These are phyloP conservation scores for Pavo muticus DNA, from an alignment of 2,113 vertebrate genomes.

Conservation along the genomic window DNA sequence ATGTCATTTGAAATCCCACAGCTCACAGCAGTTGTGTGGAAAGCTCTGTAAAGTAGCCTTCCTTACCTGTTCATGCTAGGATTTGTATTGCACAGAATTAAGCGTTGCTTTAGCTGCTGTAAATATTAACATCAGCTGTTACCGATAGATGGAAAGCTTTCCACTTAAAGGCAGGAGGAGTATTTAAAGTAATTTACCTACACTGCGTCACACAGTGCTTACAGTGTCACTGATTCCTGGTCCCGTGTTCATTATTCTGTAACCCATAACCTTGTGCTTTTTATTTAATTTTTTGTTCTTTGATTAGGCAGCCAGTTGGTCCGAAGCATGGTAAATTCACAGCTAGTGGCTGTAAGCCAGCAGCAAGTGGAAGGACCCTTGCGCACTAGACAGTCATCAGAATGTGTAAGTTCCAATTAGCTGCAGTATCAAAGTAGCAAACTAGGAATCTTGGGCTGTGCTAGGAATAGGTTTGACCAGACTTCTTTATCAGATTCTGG, in stretches of 20 bases:
- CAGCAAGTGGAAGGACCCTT: slow-evolving; percentile 82
- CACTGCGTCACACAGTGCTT: background rate
- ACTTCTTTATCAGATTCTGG: background rate
- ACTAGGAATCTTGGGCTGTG: background rate
- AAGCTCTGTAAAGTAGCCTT: background rate
- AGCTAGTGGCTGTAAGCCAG: slow-evolving; percentile 86
- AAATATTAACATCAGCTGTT: background rate
- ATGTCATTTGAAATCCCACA: background rate
- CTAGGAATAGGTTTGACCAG: background rate
- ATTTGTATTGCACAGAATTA: background rate
- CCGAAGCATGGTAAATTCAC: slow-evolving; percentile 86
- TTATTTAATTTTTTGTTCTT: slow-evolving; percentile 28
- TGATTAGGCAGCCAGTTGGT: slow-evolving; percentile 88
- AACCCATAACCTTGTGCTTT: background rate
- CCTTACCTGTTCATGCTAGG: background rate
- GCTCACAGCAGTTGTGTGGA: background rate
- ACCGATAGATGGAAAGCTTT: background rate
- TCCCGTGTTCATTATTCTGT: background rate
- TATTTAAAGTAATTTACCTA: background rate
- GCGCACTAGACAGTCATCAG: slow-evolving; percentile 89
- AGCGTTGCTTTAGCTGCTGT: background rate
- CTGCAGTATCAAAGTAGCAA: background rate
- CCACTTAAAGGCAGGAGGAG: background rate
- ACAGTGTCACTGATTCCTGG: background rate
- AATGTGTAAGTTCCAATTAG: slow-evolving; percentile 88